These are phyloP conservation scores for Tauraco erythrolophus DNA, from an alignment of 2,113 vertebrate species.

Conservation along the genomic window DNA sequence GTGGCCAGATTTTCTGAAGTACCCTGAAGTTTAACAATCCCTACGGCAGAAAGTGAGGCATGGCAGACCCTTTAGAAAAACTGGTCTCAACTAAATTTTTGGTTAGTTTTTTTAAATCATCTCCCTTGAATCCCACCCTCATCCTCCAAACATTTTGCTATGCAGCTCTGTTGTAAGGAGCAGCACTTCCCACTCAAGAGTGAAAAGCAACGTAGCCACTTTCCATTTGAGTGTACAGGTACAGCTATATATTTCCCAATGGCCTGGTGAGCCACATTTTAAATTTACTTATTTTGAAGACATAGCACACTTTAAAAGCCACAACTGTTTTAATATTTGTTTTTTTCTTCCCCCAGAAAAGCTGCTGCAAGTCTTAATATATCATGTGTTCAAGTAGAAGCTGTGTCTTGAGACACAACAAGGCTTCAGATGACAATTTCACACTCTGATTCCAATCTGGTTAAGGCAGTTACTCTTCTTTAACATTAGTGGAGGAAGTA, in stretches of 20 bases:
- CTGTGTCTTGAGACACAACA: background rate
- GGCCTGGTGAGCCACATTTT: background rate
- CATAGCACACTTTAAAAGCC: background rate
- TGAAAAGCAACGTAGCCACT: background rate
- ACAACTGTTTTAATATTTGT: background rate
- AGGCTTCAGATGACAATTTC: background rate
- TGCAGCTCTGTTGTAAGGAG: background rate
- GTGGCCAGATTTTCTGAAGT: background rate
- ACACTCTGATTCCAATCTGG: background rate
- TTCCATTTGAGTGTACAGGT: background rate
- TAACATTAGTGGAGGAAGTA: background rate
- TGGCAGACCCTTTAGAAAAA: background rate
- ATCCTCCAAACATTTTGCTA: background rate
- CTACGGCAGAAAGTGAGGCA: fast-evolving
- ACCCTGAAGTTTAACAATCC: background rate
- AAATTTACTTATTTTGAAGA: background rate
- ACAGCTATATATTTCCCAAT: background rate
- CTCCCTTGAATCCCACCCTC: background rate
- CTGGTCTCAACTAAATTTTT: background rate
- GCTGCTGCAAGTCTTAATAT: background rate
- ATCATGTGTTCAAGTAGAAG: background rate
- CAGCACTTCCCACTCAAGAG: background rate
- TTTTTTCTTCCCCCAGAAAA: background rate
- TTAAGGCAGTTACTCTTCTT: background rate
- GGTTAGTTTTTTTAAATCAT: background rate